Conservation (phyloP, 2,113 vertebrate species). For the Nerophis lumbriciformis region DNA sequence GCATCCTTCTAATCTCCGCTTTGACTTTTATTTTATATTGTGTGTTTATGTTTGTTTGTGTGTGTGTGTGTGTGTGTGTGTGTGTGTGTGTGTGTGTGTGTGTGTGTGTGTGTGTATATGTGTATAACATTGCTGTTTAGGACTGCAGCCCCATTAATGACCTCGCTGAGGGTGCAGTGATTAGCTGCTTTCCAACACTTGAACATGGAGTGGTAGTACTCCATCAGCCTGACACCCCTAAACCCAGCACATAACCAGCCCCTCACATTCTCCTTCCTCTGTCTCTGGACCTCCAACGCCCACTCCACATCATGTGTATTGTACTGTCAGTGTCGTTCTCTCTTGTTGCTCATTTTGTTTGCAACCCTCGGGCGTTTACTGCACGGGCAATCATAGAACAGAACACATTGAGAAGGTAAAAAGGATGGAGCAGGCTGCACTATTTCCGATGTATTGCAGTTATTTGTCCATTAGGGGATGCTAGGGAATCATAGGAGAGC, state of each 20-base stretch:
- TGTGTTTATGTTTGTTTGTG: neutral
- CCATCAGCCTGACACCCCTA: slow-evolving; percentile 38
- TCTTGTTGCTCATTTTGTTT: slow-evolving; percentile 2
- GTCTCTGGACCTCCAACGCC: slow-evolving; percentile 27
- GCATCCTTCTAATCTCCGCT: neutral
- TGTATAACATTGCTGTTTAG: slow-evolving; percentile 15
- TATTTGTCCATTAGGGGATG: slow-evolving; percentile 67
- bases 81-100: neutral
- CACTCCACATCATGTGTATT: slow-evolving; percentile 17
- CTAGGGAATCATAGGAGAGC: slow-evolving; percentile 56
- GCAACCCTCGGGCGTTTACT: neutral
- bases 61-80: too few relatives aligned
- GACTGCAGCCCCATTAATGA: slow-evolving; percentile 24
- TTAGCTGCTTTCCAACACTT: slow-evolving; percentile 48
- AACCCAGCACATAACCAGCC: neutral
- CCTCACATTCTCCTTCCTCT: slow-evolving; percentile 14
- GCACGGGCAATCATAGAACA: neutral
- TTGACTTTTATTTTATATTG: neutral
- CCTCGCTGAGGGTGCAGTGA: slow-evolving; percentile 37
- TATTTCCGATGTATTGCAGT: slow-evolving; percentile 41
- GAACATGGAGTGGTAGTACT: slow-evolving; percentile 53
- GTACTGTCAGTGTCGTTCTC: slow-evolving; percentile 9
- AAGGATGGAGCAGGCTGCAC: neutral
- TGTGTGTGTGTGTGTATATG: neutral
- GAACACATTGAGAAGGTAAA: neutral